Evolutionary conservation across 1,140 invertebrate genomes (phyloP).

Genomic region (Panagrolaimus sp.): DNA sequence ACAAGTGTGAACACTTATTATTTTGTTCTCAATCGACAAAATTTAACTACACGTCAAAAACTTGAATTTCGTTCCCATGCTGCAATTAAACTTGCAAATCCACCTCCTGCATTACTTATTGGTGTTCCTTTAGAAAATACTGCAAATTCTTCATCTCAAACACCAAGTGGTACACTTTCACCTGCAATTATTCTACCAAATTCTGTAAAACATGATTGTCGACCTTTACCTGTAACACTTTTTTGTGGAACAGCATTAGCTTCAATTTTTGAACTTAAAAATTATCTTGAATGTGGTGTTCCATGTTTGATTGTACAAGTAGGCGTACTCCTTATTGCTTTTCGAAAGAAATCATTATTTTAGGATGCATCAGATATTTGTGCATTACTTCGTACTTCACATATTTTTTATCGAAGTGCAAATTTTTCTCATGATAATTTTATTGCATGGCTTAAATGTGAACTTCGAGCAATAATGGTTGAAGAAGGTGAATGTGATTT

Average conservation of each 20-base stretch:
- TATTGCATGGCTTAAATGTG: conserved; percentile 30
- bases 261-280: conserved; percentile 38
- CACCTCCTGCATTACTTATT: conserved; percentile 49
- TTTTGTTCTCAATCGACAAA: conserved; percentile 18
- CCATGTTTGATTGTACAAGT: conserved; percentile 46
- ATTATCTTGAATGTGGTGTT: conserved; percentile 47
- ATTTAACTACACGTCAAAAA: conserved; percentile 10
- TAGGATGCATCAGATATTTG: conserved; percentile 45
- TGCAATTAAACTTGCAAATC: conserved; percentile 39
- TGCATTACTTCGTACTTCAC: conserved; percentile 28
- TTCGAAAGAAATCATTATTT: no score
- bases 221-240: conserved; percentile 47
- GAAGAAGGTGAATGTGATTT: conserved; percentile 15
- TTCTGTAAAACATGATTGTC: conserved; percentile 35
- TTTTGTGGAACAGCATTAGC: conserved; percentile 40
- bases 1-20: conserved; percentile 30
- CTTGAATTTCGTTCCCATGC: conserved; percentile 32
- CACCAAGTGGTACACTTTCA: conserved; percentile 23
- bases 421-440: conserved; percentile 40
- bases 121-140: conserved; percentile 40
- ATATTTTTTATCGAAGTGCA: conserved; percentile 39
- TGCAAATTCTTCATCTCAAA: conserved; percentile 24
- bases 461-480: conserved; percentile 22
- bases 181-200: conserved; percentile 38
- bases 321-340: neutral